Evolutionary conservation across 2,113 vertebrate genomes (phyloP).

Genomic region (Dendropsophus ebraccatus): DNA sequence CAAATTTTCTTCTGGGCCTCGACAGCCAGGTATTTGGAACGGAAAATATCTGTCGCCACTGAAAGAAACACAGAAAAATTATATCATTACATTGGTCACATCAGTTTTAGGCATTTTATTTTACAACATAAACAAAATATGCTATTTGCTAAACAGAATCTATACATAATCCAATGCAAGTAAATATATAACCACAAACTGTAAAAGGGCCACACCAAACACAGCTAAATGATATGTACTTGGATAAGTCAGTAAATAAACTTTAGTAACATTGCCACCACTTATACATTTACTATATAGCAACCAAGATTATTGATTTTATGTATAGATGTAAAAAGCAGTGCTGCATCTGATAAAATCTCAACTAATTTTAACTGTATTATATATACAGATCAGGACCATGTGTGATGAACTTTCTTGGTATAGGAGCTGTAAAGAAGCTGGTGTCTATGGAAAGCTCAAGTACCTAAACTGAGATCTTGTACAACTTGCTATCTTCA

Average conservation of each 20-base stretch:
- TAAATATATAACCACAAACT: not conserved
- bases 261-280: not conserved
- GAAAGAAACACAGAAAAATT: not conserved
- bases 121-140: not conserved
- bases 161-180: too few relatives aligned
- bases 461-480: not conserved
- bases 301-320: too few relatives aligned
- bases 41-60: slow-evolving; percentile 85
- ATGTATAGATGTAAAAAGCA: too few relatives aligned
- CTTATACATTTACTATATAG: too few relatives aligned
- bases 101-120: not conserved
- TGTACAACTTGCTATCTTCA: not conserved
- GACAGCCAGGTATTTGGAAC: slow-evolving; percentile 85
- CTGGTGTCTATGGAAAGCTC: not conserved
- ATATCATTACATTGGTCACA: not conserved
- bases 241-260: not conserved
- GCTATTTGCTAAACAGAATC: not conserved
- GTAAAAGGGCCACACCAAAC: not conserved
- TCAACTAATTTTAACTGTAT: too few relatives aligned
- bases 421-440: too few relatives aligned
- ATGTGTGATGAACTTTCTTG: not conserved
- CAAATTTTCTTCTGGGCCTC: slow-evolving; percentile 89
- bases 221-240: not conserved
- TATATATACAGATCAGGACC: too few relatives aligned
- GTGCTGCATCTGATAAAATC: too few relatives aligned